A percentile compares a stretch with the other conserved stretches of the same genome.
These are phyloP conservation scores for Zaprionus camerounensis DNA, from an alignment of 1,140 invertebrate species.

Conservation along the genomic window DNA sequence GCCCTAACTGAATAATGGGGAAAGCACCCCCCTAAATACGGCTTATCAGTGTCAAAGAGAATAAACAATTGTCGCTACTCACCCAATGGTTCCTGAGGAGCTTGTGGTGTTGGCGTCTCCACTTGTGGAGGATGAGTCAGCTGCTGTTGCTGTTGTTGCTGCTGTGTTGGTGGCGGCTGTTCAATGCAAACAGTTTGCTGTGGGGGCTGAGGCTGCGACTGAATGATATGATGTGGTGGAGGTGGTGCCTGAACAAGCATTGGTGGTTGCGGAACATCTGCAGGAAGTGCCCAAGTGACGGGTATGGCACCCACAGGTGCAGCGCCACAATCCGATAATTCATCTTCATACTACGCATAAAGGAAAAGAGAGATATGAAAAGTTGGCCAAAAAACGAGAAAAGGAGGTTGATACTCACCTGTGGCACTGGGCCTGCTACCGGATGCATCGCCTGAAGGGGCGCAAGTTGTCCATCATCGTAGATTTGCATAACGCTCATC, in stretches of 20 bases:
- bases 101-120: slow-evolving; percentile 38
- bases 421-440: slow-evolving; percentile 52
- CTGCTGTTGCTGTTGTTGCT: slow-evolving; percentile 14
- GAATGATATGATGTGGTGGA: slow-evolving; percentile 67
- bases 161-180: slow-evolving; percentile 28
- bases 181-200: slow-evolving; percentile 53
- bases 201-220: slow-evolving; percentile 44
- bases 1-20: slow-evolving; percentile 8
- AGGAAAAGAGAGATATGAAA: not conserved
- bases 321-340: slow-evolving; percentile 63
- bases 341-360: slow-evolving; percentile 63
- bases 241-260: slow-evolving; percentile 48
- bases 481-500: slow-evolving; percentile 81
- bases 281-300: slow-evolving; percentile 54
- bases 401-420: slow-evolving; percentile 40
- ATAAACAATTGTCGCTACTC: slow-evolving; percentile 26
- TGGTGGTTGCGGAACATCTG: slow-evolving; percentile 31
- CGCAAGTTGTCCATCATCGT: slow-evolving; percentile 70
- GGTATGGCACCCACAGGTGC: slow-evolving; percentile 60
- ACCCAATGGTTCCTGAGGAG: slow-evolving; percentile 36
- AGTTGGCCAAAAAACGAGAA: not conserved
- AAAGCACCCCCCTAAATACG: not conserved
- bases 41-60: slow-evolving; percentile 29
- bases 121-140: slow-evolving; percentile 30
- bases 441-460: slow-evolving; percentile 72